A percentile compares a stretch with the other conserved stretches of the same genome.
These are phyloP conservation scores for Synchiropus splendidus DNA, from an alignment of 2,113 vertebrate genomes.

Conservation along the genomic window DNA sequence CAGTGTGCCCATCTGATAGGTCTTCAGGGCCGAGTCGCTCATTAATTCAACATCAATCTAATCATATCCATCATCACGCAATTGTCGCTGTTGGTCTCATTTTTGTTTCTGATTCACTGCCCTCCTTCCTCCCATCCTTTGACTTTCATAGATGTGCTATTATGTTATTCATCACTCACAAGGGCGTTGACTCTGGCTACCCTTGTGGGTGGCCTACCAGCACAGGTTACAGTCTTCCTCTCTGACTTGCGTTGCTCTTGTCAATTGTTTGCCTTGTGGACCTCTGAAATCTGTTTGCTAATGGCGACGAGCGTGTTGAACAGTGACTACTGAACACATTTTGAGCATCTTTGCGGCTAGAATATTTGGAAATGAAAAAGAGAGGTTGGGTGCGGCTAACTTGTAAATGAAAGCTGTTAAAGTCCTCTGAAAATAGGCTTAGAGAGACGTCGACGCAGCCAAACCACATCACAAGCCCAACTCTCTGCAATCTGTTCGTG, in stretches of 20 bases:
- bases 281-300: too few relatives aligned
- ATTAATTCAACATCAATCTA: slow-evolving; percentile 10
- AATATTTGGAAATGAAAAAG: slow-evolving; percentile 16
- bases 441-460: slow-evolving; percentile 25
- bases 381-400: slow-evolving; percentile 33
- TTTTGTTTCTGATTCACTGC: neutral
- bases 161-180: slow-evolving; percentile 14
- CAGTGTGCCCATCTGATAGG: slow-evolving; percentile 11
- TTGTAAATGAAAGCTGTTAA: slow-evolving; percentile 39
- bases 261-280: too few relatives aligned
- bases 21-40: slow-evolving; percentile 10
- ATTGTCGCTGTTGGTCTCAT: neutral
- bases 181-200: slow-evolving; percentile 3
- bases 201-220: slow-evolving; percentile 6
- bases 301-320: neutral
- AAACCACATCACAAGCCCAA: slow-evolving; percentile 24
- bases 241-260: neutral
- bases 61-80: neutral
- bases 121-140: neutral
- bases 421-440: slow-evolving; percentile 27
- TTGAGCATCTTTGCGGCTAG: slow-evolving; percentile 10
- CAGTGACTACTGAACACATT: too few relatives aligned
- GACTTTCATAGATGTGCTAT: slow-evolving; percentile 7
- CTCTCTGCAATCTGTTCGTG: slow-evolving; percentile 9
- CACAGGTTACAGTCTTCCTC: slow-evolving; percentile 7